Evolutionary conservation across 1,140 invertebrate genomes (phyloP).

Genomic region (Drosophila tropicalis): DNA sequence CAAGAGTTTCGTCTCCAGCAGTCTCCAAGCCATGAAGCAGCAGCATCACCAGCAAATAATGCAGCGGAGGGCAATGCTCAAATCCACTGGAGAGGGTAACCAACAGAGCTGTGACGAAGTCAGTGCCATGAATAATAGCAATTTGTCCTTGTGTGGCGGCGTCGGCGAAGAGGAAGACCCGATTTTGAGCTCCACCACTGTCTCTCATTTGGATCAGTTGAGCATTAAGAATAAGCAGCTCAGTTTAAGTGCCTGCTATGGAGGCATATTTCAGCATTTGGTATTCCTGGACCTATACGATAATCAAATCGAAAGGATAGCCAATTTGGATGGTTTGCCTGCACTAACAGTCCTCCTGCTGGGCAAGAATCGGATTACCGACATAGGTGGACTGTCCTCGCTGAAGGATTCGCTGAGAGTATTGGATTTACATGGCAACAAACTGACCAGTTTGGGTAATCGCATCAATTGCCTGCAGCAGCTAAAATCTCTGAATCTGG

Average conservation of each 20-base stretch:
- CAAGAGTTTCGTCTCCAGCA: conserved; percentile 77
- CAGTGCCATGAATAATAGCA: conserved; percentile 49
- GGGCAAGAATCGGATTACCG: conserved; percentile 92
- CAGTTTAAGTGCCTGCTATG: conserved; percentile 66
- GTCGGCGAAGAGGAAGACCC: conserved; percentile 61
- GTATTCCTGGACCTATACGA: conserved; percentile 97
- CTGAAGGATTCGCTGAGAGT: conserved; percentile 84
- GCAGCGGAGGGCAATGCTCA: conserved; percentile 56
- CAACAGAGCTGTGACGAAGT: conserved; percentile 62
- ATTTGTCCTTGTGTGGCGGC: conserved; percentile 47
- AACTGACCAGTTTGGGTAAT: conserved; percentile 86
- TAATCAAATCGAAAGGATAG: conserved; percentile 95
- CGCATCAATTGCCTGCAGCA: conserved; percentile 86
- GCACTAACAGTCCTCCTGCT: conserved; percentile 93
- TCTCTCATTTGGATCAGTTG: conserved; percentile 51
- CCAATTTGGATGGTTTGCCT: conserved; percentile 88
- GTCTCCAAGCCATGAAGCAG: conserved; percentile 71
- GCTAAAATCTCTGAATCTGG: conserved; percentile 95
- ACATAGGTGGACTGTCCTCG: conserved; percentile 77
- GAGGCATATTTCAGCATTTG: conserved; percentile 87
- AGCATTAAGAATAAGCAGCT: conserved; percentile 79
- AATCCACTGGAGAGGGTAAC: conserved; percentile 37
- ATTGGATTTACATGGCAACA: conserved; percentile 96
- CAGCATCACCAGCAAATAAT: conserved; percentile 69
- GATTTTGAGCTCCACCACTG: conserved; percentile 30